A percentile compares a stretch with the other conserved stretches of the same genome.
Evolutionary conservation across 2,888 invertebrate species (phyloP).

Genomic region (Gerris lacustris): DNA sequence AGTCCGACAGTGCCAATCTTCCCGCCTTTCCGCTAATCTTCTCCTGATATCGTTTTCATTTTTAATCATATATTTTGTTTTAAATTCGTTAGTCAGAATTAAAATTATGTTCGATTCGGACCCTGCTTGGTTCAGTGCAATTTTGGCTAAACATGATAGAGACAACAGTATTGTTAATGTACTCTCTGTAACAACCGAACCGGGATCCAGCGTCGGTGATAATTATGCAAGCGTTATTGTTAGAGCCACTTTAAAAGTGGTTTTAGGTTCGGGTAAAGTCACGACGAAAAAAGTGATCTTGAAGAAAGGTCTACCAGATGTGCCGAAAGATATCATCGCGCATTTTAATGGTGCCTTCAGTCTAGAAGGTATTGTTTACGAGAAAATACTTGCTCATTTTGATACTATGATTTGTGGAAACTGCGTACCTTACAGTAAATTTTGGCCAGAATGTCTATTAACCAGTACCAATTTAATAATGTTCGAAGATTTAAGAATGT

Average conservation of each 20-base stretch:
- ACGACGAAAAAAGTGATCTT: conserved; percentile 17
- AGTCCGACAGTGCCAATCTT: no score
- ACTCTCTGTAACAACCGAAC: conserved; percentile 15
- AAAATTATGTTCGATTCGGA: conserved; percentile 10
- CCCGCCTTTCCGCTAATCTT: no score
- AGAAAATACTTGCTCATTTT: background rate
- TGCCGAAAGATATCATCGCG: background rate
- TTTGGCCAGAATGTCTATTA: background rate
- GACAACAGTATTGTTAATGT: conserved; percentile 17
- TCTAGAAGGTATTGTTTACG: background rate
- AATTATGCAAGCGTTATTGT: conserved; percentile 22
- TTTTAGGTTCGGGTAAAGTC: conserved; percentile 18
- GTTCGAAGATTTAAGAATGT: background rate
- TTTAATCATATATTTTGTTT: no score
- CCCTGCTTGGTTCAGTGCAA: conserved; percentile 20
- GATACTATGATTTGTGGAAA: background rate
- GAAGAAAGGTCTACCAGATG: conserved; percentile 15
- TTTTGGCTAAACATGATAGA: conserved; percentile 19
- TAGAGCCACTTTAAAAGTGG: conserved; percentile 16
- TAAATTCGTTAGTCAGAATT: no score
- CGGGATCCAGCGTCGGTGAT: conserved; percentile 18
- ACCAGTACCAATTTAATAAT: background rate
- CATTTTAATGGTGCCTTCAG: background rate
- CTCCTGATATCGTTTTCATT: no score
- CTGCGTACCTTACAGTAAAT: background rate